Evolutionary conservation across 2,113 vertebrate species (phyloP).

Genomic region (Merops nubicus): DNA sequence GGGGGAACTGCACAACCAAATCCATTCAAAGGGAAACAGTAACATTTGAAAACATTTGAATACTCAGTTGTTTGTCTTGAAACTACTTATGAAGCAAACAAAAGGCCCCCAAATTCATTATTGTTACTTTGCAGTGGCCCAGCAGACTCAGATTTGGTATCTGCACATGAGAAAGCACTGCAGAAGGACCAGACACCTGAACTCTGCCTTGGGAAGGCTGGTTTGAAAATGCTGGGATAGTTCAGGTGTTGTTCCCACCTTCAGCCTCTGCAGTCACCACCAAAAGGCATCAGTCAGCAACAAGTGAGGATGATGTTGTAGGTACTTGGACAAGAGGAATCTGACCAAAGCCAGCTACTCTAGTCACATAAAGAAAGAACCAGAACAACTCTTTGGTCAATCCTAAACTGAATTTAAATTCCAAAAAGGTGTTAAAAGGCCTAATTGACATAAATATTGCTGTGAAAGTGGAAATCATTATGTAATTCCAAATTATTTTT

Average conservation of each 20-base stretch:
- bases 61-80: not conserved
- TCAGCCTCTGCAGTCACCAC: not conserved
- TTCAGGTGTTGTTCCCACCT: not conserved
- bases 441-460: not conserved
- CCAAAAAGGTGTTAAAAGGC: not conserved
- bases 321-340: not conserved
- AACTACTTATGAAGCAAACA: not conserved
- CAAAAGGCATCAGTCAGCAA: not conserved
- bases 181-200: not conserved
- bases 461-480: not conserved
- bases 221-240: not conserved
- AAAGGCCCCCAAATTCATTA: not conserved
- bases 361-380: not conserved
- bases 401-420: not conserved
- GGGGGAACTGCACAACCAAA: not conserved
- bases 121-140: not conserved
- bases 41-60: not conserved
- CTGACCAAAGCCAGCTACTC: not conserved
- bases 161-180: not conserved
- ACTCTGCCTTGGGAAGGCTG: not conserved
- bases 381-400: not conserved
- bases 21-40: not conserved
- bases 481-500: not conserved
- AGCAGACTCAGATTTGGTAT: not conserved
- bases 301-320: fast-evolving